Evolutionary conservation across 2,888 invertebrate species (phyloP).

Genomic region (Chalcis sispes): DNA sequence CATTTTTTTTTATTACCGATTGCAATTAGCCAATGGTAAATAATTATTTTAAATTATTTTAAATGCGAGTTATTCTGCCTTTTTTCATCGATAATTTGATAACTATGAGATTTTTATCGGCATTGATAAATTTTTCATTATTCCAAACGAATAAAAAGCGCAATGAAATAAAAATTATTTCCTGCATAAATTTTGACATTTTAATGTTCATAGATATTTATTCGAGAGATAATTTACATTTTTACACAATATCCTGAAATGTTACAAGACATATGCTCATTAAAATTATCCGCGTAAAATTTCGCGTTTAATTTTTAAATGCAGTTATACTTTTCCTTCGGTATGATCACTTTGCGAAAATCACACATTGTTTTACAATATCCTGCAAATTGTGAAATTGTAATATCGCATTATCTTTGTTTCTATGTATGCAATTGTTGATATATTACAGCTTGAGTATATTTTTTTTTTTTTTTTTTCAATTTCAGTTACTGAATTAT

Average conservation of each 20-base stretch:
- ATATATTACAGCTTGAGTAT: neutral
- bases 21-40: too few species aligned
- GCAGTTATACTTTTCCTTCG: too few species aligned
- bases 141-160: neutral
- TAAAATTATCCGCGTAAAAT: slow-evolving; percentile 28
- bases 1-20: too few species aligned
- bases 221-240: slow-evolving; percentile 31
- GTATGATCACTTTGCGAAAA: too few species aligned
- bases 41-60: too few species aligned
- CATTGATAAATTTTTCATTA: too few species aligned
- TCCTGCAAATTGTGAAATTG: too few species aligned
- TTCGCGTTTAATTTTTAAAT: slow-evolving; percentile 18
- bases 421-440: neutral
- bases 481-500: too few species aligned
- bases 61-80: too few species aligned
- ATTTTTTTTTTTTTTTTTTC: too few species aligned
- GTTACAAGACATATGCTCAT: slow-evolving; percentile 26
- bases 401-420: neutral
- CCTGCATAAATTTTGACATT: slow-evolving; percentile 8
- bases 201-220: slow-evolving; percentile 26
- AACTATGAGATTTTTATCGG: too few species aligned
- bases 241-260: slow-evolving; percentile 42
- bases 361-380: slow-evolving; percentile 29
- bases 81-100: neutral
- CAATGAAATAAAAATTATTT: slow-evolving; percentile 10